Base-by-base conservation (phyloP, 2,797 vertebrate species). In the Brachymystax lenok region DNA sequence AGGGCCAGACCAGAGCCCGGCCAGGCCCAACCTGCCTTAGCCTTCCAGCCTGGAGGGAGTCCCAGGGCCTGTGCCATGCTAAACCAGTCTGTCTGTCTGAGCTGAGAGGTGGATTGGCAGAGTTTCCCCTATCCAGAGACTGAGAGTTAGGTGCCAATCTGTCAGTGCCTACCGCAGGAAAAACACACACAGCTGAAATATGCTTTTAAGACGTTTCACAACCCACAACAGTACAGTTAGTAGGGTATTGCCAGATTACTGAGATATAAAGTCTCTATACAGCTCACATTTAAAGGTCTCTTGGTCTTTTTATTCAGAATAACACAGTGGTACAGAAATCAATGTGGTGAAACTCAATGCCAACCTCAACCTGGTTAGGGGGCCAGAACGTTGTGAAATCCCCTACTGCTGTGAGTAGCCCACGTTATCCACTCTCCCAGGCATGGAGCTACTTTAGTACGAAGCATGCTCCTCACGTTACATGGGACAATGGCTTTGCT, bases 401-500 rank as follows among this genome's bases (percentile, higher is more conserved):
- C n/a, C 24, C 61, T 90, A 77, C 46, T 1, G 24, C 79, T 71
- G 66, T 27, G 72, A 85, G 21, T 21, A 74, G 67, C 73, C 76
- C 81, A 74, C 61, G 81, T 82, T 81, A 76, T 74, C 82, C 82
- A 12, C 74, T 79, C 73, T 80, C 76, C 50, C 28, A 50, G 69
- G 77, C 76, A 76, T 51, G 74, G 73, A 88, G 73, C 80, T 50
- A 67, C 88, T 86, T 76, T 79, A 24, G 81, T 82, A 52, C 82
- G 81, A 81, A 78, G 82, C 40, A 67, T 82, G 75, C 83, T 79
- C 72, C 86, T 92, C 88, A 86, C 79, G 67, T 93, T 91, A 91
- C 91, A 80, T 35, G 76, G 90, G 88, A 91, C 90, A 88, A 70
- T 28, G 10, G 86, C 84, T 78, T 88, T 86, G 77, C 84, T 89